Base-by-base conservation (phyloP, 2,113 vertebrate species). In the Nesoenas mayeri region DNA sequence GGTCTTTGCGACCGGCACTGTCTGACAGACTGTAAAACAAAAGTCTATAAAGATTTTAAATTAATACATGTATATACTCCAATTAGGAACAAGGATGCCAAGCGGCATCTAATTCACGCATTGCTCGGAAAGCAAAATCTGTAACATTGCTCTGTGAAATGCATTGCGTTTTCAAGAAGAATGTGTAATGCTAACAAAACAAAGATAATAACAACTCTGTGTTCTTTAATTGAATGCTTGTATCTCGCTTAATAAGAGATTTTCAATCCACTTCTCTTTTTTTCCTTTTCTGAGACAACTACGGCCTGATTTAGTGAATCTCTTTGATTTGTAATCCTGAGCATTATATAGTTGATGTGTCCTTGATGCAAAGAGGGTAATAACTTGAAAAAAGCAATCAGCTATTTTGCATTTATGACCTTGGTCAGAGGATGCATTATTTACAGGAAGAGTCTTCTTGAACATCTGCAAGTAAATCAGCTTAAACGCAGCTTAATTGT, bases 181-280 rank as follows among this genome's bases (percentile, higher is more conserved):
- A 67, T 58, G 57, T 26, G 44, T 65, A 96, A 85, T 93, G 86
- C 87, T 87, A 89, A 90, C 80, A 93, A 97, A 97, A 95, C 72
- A 93, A 72, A 96, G 90, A 65, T 29, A 51, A 54, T 84, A 92
- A 88, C 51, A 95, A 94, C 36, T 92, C 71, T 3, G 4, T 89
- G 85, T 73, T 95, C 67, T 85, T 88, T 72, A 95, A 94, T 87
- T 95, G 93, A 97, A 56, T 91, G 78, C 70, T 81, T 80, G 89
- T 48, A 78, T 56, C 67, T 91, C 51, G 47, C 94, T 96, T 95
- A 97, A 93, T 95, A 95, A 95, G 19, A 87, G 48, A 94, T 97
- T 90, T 96, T 95, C 95, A 89, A 96, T 81, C 92, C 82, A 65
- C 22, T 92, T 91, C 28, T 91, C 93, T 92, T 53, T 53, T 53